Conservation (phyloP, 2,888 invertebrate species). For the Linyphia triangularis region DNA sequence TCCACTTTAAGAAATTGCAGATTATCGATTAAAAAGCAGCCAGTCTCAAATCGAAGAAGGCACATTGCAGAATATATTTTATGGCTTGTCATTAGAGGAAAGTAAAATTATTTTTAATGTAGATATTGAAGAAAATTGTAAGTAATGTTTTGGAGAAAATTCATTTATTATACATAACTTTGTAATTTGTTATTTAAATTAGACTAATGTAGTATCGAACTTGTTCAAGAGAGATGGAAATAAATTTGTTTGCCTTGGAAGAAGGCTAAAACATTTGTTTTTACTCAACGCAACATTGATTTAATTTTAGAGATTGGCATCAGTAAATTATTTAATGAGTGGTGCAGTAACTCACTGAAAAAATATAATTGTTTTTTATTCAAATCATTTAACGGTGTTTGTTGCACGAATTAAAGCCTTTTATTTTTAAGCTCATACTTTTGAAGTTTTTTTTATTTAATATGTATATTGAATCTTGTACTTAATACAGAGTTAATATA, state of each 20-base stretch:
- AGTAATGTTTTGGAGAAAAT: not conserved
- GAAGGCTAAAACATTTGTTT: too few relatives aligned
- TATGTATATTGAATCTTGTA: too few relatives aligned
- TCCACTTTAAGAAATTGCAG: conserved; percentile 19
- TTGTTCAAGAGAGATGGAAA: not conserved
- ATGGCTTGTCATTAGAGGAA: not conserved
- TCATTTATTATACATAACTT: conserved; percentile 5
- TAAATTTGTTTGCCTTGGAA: not conserved
- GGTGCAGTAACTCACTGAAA: too few relatives aligned
- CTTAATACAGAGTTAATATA: too few relatives aligned
- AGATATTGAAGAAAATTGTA: not conserved
- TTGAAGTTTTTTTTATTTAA: too few relatives aligned
- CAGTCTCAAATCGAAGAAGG: not conserved
- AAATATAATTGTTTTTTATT: too few relatives aligned
- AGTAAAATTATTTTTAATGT: not conserved
- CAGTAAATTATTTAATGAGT: too few relatives aligned
- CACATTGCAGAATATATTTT: not conserved
- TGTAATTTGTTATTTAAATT: not conserved
- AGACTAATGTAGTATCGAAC: not conserved
- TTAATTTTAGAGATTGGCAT: too few relatives aligned
- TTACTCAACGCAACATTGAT: too few relatives aligned
- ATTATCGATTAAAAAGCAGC: conserved; percentile 13
- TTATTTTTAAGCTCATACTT: too few relatives aligned
- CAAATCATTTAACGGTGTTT: too few relatives aligned
- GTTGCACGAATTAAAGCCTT: too few relatives aligned